Evolutionary conservation across 1,140 invertebrate genomes (phyloP), one percentile per base, ranked within the genome.

Genomic region (Hycleus phaleratus): DNA sequence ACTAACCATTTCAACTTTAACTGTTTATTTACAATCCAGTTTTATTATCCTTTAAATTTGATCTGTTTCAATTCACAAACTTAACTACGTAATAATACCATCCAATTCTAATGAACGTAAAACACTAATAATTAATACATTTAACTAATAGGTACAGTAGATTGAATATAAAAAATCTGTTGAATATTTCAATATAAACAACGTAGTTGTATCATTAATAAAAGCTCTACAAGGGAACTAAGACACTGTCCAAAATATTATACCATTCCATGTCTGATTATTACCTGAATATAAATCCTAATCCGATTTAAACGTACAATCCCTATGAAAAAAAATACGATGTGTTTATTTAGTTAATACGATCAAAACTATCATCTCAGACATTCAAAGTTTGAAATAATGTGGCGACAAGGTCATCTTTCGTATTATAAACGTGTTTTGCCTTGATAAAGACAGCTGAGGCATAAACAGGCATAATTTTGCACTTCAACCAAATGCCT

Each of bases 401-500:
- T 53, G 46, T 53, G 46, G 51, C 44, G 42, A 53, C 51, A 53
- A 53, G 51, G 51, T 53, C 51, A 53, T 53, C 42, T 32, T 26
- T 46, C 42, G 51, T 46, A 26, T 52, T 53, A 53, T 53, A 53
- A 53, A 46, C 51, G 42, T 45, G 46, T 53, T 53, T 53, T 53
- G 46, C 51, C 51, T 53, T 53, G 51, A 53, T 53, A 53, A 45
- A 53, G 51, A 53, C 51, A 26, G 51, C 51, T 46, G 44, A 53
- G 51, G 51, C 51, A 53, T 53, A 45, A 53, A 53, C 51, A 53
- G 51, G 51, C 51, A 53, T 53, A 53, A 53, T 53, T 53, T 53
- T 53, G 51, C 51, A 53, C 51, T 53, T 53, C 51, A 53, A n/a
- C 26, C 12, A n/a, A 38, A 46, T 26, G 42, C 51, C 51, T 45